Evolutionary conservation across 2,888 invertebrate genomes (phyloP), one percentile per base, ranked within the genome.

Genomic region (Xestia rhomboidea): DNA sequence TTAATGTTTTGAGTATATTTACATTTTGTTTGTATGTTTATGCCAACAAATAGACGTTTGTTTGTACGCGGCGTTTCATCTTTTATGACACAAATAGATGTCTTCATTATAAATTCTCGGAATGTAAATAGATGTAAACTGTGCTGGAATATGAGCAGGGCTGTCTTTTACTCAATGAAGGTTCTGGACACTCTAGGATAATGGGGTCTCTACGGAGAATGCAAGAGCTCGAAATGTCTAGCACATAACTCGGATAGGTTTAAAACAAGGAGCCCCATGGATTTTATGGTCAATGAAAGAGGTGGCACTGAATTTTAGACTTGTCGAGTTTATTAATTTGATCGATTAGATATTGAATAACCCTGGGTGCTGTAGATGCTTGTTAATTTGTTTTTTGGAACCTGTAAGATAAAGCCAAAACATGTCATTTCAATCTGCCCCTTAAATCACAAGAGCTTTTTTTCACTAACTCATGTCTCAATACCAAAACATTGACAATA

Each of bases 1-100:
- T 68, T 78, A 64, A 80, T 63, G 54, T 84, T 80, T 63, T 51
- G 24, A 75, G n/a, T 60, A 38, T 44, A 71, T 84, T 82, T 60
- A 71, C 38, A 60, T 51, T 74, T 71, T 84, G 51, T 84, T 82
- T 57, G 51, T 67, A 21, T 77, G 46, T 8, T 24, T 34, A 57
- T 64, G n/a, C 51, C 73, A 73, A 73, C n/a, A 73, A 44, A 73
- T 44, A 44, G 21, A 57, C n/a, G 21, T 46, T 69, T 49, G 8
- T 68, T 66, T 51, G 27, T 70, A 18, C 15, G 49, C 34, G 13
- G 13, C 24, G 41, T 81, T 71, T 79, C 57, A 79, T 68, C n/a
- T 77, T 67, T 70, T 67, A 84, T 54, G 41, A 2, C 51, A 21
- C 15, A 11, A 51, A 62, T 81, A 34, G 3, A 64, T 64, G 54